A percentile compares a stretch with the other conserved stretches of the same genome.
These are phyloP conservation scores for Dicranocentrus wangi DNA, from an alignment of 2,888 invertebrate species.

Conservation along the genomic window DNA sequence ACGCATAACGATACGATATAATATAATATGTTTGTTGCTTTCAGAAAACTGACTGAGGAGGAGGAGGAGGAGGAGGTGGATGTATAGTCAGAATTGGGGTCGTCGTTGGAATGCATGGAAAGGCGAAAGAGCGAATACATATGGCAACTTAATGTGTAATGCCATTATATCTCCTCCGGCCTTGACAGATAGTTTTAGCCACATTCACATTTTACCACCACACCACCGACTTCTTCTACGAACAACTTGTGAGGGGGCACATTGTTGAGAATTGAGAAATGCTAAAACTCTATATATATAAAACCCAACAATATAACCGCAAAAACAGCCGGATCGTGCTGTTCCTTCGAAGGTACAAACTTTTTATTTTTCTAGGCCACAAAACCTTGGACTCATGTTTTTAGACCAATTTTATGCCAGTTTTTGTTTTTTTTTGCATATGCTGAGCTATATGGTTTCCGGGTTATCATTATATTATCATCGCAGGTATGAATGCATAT, in stretches of 20 bases:
- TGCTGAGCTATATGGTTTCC: not conserved
- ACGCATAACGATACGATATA: no score
- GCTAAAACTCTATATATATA: not conserved
- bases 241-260: not conserved
- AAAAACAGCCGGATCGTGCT: not conserved
- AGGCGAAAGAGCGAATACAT: no score
- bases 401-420: no score
- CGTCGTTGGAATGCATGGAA: no score
- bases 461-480: not conserved
- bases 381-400: no score
- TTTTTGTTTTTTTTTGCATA: no score
- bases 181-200: not conserved
- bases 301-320: not conserved
- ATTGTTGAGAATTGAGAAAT: not conserved
- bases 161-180: not conserved
- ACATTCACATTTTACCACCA: not conserved
- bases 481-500: no score
- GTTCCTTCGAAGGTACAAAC: not conserved
- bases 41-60: no score
- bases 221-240: not conserved
- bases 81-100: no score
- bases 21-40: no score
- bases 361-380: no score
- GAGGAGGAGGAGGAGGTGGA: no score
- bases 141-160: not conserved